Percentiles rank a stretch among this genome's conserved stretches.
These are phyloP conservation scores for Ploceus nigricollis DNA, from an alignment of 2,113 vertebrate genomes.

Conservation along the genomic window DNA sequence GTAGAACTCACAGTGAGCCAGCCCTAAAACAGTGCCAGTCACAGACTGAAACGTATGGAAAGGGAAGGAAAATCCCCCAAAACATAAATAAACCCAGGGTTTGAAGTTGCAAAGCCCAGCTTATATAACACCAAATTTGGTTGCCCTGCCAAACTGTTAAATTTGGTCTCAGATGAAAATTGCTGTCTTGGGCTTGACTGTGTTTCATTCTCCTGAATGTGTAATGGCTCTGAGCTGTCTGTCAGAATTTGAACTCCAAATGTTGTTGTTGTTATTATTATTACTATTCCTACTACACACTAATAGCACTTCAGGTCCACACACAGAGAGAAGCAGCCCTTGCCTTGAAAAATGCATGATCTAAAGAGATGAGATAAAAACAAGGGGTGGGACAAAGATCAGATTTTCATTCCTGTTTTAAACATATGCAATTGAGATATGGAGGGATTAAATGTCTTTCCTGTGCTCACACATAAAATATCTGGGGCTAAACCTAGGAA, in stretches of 20 bases:
- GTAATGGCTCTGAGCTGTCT: background rate
- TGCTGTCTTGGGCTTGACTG: background rate
- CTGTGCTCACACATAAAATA: slow-evolving; percentile 37
- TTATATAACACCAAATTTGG: background rate
- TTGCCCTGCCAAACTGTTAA: background rate
- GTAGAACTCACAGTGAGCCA: background rate
- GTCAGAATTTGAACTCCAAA: background rate
- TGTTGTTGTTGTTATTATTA: background rate
- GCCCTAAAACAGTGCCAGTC: background rate
- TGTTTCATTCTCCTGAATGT: background rate
- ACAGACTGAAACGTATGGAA: background rate
- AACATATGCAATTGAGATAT: slow-evolving; percentile 18
- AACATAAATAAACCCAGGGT: background rate
- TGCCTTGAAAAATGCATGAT: background rate
- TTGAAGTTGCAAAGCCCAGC: slow-evolving; percentile 10
- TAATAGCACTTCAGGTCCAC: background rate
- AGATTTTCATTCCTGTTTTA: slow-evolving; percentile 30
- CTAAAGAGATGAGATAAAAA: slow-evolving; percentile 5
- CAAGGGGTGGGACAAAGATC: background rate
- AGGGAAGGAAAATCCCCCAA: background rate
- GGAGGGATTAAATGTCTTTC: slow-evolving; percentile 41
- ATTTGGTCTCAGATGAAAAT: background rate
- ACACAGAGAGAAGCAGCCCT: background rate
- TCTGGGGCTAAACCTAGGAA: slow-evolving; percentile 34
- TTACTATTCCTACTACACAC: background rate